These are phyloP conservation scores for Bombus superbus DNA, from an alignment of 1,140 invertebrate species.

Conservation along the genomic window DNA sequence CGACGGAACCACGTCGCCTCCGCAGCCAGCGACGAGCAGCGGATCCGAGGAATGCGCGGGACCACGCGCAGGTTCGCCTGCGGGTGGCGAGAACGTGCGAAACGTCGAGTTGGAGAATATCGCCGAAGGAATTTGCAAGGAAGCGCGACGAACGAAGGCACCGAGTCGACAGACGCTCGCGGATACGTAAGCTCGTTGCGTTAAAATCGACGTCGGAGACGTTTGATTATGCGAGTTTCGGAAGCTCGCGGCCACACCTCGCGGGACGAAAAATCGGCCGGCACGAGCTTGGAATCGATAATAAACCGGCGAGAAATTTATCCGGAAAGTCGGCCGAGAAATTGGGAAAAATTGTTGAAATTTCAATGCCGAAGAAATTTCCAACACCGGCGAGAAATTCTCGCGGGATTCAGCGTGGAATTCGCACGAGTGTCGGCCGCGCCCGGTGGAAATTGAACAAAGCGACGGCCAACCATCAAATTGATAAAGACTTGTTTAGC, in stretches of 20 bases:
- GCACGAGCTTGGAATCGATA: neutral
- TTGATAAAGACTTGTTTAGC: neutral
- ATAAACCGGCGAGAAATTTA: neutral
- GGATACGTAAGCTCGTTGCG: too few species aligned
- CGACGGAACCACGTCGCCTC: too few species aligned
- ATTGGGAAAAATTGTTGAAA: neutral
- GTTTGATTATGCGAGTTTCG: too few species aligned
- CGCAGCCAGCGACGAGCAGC: too few species aligned
- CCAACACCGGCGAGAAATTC: neutral
- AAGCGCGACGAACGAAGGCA: too few species aligned
- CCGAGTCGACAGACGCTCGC: too few species aligned
- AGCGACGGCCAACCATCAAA: neutral
- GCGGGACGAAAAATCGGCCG: neutral
- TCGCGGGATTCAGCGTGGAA: neutral
- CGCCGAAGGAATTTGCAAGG: too few species aligned
- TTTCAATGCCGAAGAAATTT: neutral
- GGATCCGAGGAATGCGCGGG: too few species aligned
- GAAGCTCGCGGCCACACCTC: too few species aligned
- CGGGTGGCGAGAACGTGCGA: neutral
- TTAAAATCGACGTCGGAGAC: too few species aligned
- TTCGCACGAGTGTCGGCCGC: neutral
- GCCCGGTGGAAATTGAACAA: neutral
- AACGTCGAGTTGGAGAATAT: too few species aligned
- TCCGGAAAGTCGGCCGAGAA: neutral
- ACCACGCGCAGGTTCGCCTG: too few species aligned